Conservation (phyloP, 2,797 vertebrate genomes). For the Propithecus deckenii region DNA sequence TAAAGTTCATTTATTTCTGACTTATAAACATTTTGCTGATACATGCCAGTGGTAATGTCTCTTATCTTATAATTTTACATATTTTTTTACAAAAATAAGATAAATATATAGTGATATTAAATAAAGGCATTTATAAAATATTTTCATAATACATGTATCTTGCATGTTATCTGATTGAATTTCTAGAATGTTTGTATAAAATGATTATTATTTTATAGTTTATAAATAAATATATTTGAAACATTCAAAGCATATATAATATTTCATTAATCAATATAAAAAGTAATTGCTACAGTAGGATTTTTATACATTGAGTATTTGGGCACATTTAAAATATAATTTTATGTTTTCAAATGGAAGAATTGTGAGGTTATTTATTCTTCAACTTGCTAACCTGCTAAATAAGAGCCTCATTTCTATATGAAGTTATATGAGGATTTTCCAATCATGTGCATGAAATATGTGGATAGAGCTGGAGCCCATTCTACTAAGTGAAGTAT, state of each 20-base stretch:
- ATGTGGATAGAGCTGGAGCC: background rate
- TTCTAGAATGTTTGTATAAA: background rate
- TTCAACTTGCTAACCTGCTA: background rate
- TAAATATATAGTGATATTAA: background rate
- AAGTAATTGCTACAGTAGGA: background rate
- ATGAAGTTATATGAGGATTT: background rate
- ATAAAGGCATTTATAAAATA: background rate
- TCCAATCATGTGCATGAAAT: background rate
- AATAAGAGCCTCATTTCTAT: background rate
- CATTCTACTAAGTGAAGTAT: too few relatives aligned
- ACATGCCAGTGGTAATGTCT: background rate
- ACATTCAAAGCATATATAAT: background rate
- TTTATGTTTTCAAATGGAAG: background rate
- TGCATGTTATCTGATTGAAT: background rate
- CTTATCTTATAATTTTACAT: background rate
- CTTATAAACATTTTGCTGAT: constrained; percentile 24
- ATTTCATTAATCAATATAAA: background rate
- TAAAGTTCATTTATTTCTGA: constrained; percentile 1
- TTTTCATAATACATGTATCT: background rate
- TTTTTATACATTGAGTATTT: background rate
- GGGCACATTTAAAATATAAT: background rate
- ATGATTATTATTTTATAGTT: background rate
- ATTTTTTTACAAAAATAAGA: background rate
- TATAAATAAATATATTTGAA: background rate
- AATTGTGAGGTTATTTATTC: background rate